Percentiles rank a stretch among this genome's conserved stretches.
These are phyloP conservation scores for Hyposoter didymator DNA, from an alignment of 2,888 invertebrate species.

Conservation along the genomic window DNA sequence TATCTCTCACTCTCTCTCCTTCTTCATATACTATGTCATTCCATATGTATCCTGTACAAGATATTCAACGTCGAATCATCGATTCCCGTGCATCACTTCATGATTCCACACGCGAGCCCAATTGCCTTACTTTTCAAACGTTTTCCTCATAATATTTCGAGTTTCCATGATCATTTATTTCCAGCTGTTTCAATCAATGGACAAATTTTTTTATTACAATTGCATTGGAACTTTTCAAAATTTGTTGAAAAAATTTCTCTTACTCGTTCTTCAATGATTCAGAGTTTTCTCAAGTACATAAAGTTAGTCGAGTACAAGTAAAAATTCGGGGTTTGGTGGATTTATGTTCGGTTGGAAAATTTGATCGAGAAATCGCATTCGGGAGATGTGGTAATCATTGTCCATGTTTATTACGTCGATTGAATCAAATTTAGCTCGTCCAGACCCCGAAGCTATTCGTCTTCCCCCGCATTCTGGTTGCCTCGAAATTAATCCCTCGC, in stretches of 20 bases:
- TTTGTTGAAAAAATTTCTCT: neutral
- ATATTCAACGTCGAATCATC: neutral
- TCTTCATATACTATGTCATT: conserved; percentile 12
- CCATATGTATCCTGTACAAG: neutral
- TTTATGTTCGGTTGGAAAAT: neutral
- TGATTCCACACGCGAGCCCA: neutral
- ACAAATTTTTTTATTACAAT: neutral
- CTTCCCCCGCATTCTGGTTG: no score
- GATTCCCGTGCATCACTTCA: neutral
- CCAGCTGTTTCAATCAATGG: neutral
- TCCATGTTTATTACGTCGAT: neutral
- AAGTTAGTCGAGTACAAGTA: neutral
- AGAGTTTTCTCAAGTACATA: no score
- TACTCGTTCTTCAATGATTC: no score
- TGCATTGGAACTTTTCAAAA: neutral
- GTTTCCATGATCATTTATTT: neutral
- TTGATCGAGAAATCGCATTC: neutral
- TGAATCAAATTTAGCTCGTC: neutral
- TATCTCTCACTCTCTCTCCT: conserved; percentile 28
- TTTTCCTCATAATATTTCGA: neutral
- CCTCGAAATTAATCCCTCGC: no score
- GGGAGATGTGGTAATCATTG: neutral
- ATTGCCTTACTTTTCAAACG: no score
- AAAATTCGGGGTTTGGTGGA: neutral
- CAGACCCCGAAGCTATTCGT: no score